Evolutionary conservation across 1,140 invertebrate genomes (phyloP).

Genomic region (Drosophila burlai): DNA sequence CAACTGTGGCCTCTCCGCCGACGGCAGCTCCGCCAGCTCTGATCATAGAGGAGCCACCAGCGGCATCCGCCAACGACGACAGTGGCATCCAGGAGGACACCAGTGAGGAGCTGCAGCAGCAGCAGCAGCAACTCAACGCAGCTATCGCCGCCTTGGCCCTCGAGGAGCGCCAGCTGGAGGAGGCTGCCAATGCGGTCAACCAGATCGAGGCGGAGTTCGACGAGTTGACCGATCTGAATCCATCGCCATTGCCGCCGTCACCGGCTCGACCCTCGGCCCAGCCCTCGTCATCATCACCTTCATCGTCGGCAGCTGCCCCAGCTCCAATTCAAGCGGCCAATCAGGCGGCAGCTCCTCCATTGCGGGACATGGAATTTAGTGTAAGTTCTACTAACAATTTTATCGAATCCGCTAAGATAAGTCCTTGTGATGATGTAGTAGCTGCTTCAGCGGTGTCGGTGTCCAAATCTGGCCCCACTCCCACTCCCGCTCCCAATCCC

Average conservation of each 20-base stretch:
- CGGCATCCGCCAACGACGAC: slow-evolving; percentile 88
- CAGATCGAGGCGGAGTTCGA: slow-evolving; percentile 82
- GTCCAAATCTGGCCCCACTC: slow-evolving; percentile 43
- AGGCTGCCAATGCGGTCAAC: slow-evolving; percentile 80
- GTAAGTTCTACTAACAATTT: slow-evolving; percentile 85
- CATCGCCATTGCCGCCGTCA: slow-evolving; percentile 44
- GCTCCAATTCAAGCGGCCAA: slow-evolving; percentile 42
- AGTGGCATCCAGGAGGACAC: slow-evolving; percentile 91
- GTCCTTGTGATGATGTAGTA: slow-evolving; percentile 71
- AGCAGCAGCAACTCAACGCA: slow-evolving; percentile 75
- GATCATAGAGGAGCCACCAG: slow-evolving; percentile 86
- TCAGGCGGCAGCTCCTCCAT: slow-evolving; percentile 49
- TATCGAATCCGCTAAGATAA: slow-evolving; percentile 66
- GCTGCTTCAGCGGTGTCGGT: slow-evolving; percentile 74
- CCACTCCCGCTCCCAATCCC: slow-evolving; percentile 25
- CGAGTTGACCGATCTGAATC: slow-evolving; percentile 67
- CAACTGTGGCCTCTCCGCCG: slow-evolving; percentile 13
- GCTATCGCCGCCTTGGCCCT: slow-evolving; percentile 75
- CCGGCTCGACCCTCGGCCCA: slow-evolving; percentile 16
- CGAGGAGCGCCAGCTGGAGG: slow-evolving; percentile 77
- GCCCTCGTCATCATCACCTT: slow-evolving; percentile 12
- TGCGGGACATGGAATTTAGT: slow-evolving; percentile 84
- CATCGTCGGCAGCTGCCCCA: slow-evolving; percentile 25
- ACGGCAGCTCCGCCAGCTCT: slow-evolving; percentile 47
- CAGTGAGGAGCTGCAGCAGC: slow-evolving; percentile 86